phyloP scores from a whole-genome alignment of 2,888 invertebrate genomes.

The Tenthredo amoena region DNA sequence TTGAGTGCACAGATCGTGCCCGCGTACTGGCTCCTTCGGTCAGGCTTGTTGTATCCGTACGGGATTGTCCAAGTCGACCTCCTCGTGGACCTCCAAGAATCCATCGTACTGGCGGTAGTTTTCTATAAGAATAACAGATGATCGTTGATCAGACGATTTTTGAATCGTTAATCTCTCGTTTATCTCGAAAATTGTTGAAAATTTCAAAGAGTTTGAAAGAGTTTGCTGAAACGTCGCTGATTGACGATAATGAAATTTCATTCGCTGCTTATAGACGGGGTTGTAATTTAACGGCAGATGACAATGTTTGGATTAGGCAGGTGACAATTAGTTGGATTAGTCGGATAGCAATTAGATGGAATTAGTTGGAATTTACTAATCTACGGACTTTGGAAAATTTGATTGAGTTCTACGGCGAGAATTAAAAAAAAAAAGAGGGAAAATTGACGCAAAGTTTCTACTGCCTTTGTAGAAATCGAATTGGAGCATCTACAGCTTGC shows the following conservation, averaged over 20 bases:
- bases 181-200: neutral
- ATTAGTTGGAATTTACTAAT: neutral
- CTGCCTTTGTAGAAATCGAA: neutral
- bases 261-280: neutral
- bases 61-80: conserved; percentile 53
- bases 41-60: conserved; percentile 52
- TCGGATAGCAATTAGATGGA: no score
- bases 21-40: conserved; percentile 51
- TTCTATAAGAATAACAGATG: conserved; percentile 58
- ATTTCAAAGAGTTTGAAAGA: neutral
- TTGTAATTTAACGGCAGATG: neutral
- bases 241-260: neutral
- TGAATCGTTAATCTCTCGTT: neutral
- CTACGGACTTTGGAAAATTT: neutral
- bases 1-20: conserved; percentile 45
- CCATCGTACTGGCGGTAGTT: conserved; percentile 68
- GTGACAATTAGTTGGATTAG: no score
- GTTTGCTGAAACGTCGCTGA: neutral
- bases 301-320: neutral
- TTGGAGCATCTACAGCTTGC: neutral
- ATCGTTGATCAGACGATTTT: neutral
- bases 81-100: conserved; percentile 56
- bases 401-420: neutral
- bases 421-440: neutral
- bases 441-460: neutral